Conservation (phyloP, 2,113 vertebrate genomes). For the Calypte anna region DNA sequence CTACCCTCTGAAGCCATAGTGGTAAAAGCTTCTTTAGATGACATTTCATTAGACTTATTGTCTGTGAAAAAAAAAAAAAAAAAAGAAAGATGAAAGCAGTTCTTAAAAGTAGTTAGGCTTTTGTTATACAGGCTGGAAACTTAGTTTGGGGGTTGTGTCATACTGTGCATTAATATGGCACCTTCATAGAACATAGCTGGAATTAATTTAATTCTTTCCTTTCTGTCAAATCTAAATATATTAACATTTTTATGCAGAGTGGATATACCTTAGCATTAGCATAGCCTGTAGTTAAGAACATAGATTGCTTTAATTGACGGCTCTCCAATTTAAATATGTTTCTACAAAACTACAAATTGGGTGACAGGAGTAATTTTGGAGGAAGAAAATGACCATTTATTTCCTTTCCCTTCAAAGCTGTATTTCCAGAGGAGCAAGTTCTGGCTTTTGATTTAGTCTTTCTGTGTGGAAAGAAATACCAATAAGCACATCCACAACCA, state of each 20-base stretch:
- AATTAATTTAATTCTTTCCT: neutral
- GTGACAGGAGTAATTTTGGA: neutral
- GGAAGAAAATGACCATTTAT: neutral
- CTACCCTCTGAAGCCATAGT: neutral
- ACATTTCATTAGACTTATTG: neutral
- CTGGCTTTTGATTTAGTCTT: neutral
- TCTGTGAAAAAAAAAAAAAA: neutral
- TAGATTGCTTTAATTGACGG: neutral
- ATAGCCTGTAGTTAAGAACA: neutral
- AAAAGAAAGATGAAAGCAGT: neutral
- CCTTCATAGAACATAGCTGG: neutral
- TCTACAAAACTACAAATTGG: neutral
- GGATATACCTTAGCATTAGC: neutral
- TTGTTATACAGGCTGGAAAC: neutral
- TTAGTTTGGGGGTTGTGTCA: neutral
- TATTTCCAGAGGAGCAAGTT: neutral
- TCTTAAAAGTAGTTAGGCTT: neutral
- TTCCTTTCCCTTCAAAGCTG: neutral
- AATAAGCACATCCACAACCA: neutral
- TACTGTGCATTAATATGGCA: neutral
- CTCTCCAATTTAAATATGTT: neutral
- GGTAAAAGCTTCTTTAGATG: neutral
- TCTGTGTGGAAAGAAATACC: neutral
- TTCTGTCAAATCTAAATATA: neutral
- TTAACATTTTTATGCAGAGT: neutral